Conservation (phyloP, 2,888 invertebrate species). For the Apotomis turbidana region DNA sequence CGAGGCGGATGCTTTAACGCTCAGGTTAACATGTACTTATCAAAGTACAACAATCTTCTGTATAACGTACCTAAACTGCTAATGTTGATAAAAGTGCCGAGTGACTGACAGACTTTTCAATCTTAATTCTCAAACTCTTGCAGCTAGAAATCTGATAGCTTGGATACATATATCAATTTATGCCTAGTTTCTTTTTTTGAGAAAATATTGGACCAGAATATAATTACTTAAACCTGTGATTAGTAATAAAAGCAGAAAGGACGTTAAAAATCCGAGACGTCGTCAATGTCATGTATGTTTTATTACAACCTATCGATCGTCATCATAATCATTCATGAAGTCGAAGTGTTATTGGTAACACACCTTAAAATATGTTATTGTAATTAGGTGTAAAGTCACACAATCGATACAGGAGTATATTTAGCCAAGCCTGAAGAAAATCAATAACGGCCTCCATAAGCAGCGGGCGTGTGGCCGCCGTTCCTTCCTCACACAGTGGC, state of each 20-base stretch:
- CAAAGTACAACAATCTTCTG: background rate
- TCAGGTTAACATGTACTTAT: slow-evolving; percentile 12
- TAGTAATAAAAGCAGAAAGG: background rate
- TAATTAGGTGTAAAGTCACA: slow-evolving; percentile 31
- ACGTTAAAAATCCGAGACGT: background rate
- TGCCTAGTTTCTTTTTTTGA: no score
- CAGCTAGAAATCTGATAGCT: no score
- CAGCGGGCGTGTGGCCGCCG: slow-evolving; percentile 48
- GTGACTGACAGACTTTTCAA: no score
- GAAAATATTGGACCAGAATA: no score
- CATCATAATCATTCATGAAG: slow-evolving; percentile 2
- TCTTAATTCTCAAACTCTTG: no score
- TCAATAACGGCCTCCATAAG: slow-evolving; percentile 59
- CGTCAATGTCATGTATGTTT: background rate
- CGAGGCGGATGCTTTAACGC: slow-evolving; percentile 21
- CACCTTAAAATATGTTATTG: slow-evolving; percentile 11
- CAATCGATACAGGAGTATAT: slow-evolving; percentile 50
- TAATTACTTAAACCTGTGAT: background rate
- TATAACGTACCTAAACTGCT: no score
- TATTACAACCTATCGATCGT: background rate
- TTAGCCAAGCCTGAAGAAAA: slow-evolving; percentile 55
- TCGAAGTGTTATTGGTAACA: background rate
- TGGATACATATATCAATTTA: no score
- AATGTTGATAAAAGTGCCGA: no score
- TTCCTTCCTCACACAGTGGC: slow-evolving; percentile 44